Base-by-base conservation (phyloP, 2,797 vertebrate genomes). In the Silurus lanzhouensis region DNA sequence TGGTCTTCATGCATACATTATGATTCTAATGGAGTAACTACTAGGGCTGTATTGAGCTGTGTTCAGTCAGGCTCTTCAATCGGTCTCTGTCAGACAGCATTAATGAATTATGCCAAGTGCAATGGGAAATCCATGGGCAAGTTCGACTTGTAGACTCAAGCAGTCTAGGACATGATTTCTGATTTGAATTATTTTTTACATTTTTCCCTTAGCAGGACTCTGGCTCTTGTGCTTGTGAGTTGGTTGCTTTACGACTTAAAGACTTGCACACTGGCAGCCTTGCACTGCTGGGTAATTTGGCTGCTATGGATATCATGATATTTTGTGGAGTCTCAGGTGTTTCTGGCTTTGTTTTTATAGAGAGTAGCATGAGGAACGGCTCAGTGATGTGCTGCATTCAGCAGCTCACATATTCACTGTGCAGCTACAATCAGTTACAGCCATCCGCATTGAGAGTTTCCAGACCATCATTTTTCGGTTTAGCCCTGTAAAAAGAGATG, bases 381-480 rank as follows among this genome's bases (percentile, higher is more conserved):
- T 84, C 72, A 83, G 66, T 83, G 0, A 61, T 91, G 84, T 94
- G 91, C 89, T 83, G 83, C 77, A 52, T 91, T 85, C 93, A 94
- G 83, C 91, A 89, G 87, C 93, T 94, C 89, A 93, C 91, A 20
- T 94, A 89, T 15, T 92, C 91, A 0, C 90, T 94, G 81, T 93
- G 92, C 88, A 92, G 93, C 90, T 91, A 92, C 8, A 92, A 92
- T 17, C 93, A 95, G 90, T 89, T 94, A 81, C 92, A 86, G 76
- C 92, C 88, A 93, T 94, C 85, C 93, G 92, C 70, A 91, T 92
- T 84, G 93, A 94, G 93, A 94, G 92, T 57, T 93, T 91, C 89
- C 92, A 91, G 10, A 91, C 93, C 72, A 89, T 93, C 63, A 88
- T 91, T 0, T 92, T 93, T 57, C 93, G 92, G 0, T 94, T 94